Percentiles rank a stretch among this genome's conserved stretches.
These are phyloP conservation scores for Coregonus sp. DNA, from an alignment of 2,797 vertebrate species.

Conservation along the genomic window DNA sequence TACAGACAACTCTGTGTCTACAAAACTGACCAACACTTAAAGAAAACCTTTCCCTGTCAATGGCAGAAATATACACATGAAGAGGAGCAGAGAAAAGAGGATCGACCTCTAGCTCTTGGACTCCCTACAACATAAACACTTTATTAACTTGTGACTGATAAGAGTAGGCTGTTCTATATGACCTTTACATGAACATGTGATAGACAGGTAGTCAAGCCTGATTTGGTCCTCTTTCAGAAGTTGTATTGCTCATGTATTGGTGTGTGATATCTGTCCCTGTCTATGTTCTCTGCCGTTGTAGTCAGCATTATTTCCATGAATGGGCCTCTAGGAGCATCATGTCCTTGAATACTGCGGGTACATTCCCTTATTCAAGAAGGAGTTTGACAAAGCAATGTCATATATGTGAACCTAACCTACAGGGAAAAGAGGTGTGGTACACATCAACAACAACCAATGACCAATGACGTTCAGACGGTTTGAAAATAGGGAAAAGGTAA, in stretches of 20 bases:
- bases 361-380: not conserved
- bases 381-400: constrained; percentile 5
- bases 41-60: constrained; percentile 19
- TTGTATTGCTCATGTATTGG: constrained; percentile 13
- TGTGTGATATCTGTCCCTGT: not conserved
- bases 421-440: not conserved
- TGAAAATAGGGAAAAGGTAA: constrained; percentile 21
- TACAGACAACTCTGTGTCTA: constrained; percentile 15
- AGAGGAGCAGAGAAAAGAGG: constrained; percentile 15
- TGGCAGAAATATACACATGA: constrained; percentile 25
- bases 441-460: not conserved
- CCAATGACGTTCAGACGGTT: constrained; percentile 22
- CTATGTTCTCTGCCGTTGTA: not conserved
- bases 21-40: constrained; percentile 11
- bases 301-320: not conserved
- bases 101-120: constrained; percentile 16
- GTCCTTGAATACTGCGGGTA: not conserved
- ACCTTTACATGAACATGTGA: constrained; percentile 8
- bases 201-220: constrained; percentile 1
- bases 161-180: constrained; percentile 13
- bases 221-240: constrained; percentile 15
- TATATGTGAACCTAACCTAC: constrained; percentile 2
- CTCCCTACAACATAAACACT: constrained; percentile 5
- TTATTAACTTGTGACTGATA: constrained; percentile 3
- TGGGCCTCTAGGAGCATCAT: not conserved